A percentile compares a stretch with the other conserved stretches of the same genome.
Conservation (phyloP, 2,797 vertebrate species). For the Acanthopagrus latus region DNA sequence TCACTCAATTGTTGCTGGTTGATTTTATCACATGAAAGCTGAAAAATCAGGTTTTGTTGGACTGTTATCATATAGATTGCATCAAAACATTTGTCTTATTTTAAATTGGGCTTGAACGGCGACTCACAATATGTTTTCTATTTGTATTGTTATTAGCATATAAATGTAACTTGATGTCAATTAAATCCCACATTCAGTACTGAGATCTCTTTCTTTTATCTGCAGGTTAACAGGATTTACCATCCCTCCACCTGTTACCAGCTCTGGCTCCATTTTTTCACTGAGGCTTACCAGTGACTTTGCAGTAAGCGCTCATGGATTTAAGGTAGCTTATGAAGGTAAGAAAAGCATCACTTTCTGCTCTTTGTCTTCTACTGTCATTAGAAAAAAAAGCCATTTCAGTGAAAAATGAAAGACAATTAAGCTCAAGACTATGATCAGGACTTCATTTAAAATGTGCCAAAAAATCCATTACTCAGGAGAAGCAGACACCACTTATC, state of each 20-base stretch:
- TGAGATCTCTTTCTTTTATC: slow-evolving; percentile 55
- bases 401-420: slow-evolving; percentile 11
- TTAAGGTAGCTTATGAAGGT: slow-evolving; percentile 99
- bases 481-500: slow-evolving; percentile 27
- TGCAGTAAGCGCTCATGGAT: slow-evolving; percentile 98
- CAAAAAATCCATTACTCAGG: slow-evolving; percentile 16
- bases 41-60: slow-evolving; percentile 1
- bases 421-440: not conserved
- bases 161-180: slow-evolving; percentile 12
- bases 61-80: not conserved
- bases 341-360: slow-evolving; percentile 78
- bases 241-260: slow-evolving; percentile 96
- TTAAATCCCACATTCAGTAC: slow-evolving; percentile 24
- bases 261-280: slow-evolving; percentile 97
- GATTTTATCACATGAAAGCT: not conserved
- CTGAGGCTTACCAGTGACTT: slow-evolving; percentile 98
- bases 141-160: not conserved
- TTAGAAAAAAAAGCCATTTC: slow-evolving; percentile 6
- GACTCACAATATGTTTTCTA: not conserved
- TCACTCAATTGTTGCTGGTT: not conserved
- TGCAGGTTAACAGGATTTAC: slow-evolving; percentile 98
- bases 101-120: not conserved
- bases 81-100: slow-evolving; percentile 3
- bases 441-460: slow-evolving; percentile 14
- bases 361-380: slow-evolving; percentile 22